These are phyloP conservation scores for Sandelia bainsii DNA, from an alignment of 2,797 vertebrate species.

Conservation along the genomic window DNA sequence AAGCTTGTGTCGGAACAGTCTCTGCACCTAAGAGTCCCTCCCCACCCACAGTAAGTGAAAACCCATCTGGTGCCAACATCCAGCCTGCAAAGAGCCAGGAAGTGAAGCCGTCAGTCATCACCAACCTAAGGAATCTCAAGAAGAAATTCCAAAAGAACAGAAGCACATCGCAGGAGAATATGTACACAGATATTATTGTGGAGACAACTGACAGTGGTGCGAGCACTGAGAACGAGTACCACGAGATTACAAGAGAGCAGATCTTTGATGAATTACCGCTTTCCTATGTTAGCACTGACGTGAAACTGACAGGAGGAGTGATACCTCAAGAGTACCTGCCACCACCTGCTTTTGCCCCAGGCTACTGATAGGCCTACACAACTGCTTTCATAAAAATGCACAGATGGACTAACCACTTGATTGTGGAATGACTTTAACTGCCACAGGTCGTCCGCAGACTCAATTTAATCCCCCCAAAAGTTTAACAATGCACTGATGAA, in stretches of 20 bases:
- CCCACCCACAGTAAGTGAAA: neutral
- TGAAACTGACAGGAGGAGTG: neutral
- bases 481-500: neutral
- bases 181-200: constrained; percentile 44
- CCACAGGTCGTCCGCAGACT: neutral
- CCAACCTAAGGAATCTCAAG: constrained; percentile 71
- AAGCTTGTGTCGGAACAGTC: constrained; percentile 31
- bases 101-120: constrained; percentile 39
- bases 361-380: constrained; percentile 56
- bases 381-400: neutral
- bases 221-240: constrained; percentile 54
- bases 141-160: constrained; percentile 76
- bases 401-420: neutral
- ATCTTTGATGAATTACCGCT: neutral
- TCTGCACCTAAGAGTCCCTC: constrained; percentile 12
- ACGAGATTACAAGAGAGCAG: constrained; percentile 41
- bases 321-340: constrained; percentile 76
- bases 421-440: neutral
- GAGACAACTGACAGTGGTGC: neutral
- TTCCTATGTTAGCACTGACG: neutral
- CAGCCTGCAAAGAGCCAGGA: constrained; percentile 46
- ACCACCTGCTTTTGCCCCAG: constrained; percentile 86
- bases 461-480: neutral
- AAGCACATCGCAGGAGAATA: constrained; percentile 38
- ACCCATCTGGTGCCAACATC: neutral